Conservation (phyloP, 2,888 invertebrate species). For the Calameuta pallipes region DNA sequence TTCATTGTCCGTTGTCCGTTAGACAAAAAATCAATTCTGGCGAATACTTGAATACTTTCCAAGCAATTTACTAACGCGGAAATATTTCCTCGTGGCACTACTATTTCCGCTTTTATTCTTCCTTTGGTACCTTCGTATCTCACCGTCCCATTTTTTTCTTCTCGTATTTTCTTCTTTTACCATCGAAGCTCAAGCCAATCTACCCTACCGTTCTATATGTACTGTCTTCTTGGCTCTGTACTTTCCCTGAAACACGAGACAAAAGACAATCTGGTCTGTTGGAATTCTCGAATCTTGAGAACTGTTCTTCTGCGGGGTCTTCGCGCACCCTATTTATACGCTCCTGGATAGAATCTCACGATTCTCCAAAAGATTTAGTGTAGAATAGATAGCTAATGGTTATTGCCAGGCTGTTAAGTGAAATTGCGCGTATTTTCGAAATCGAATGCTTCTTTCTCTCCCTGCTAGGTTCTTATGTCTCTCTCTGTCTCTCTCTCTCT, state of each 20-base stretch:
- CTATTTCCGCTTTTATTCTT: constrained; percentile 13
- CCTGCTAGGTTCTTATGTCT: background rate
- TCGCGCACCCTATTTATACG: constrained; percentile 22
- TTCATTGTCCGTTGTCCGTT: too few species aligned
- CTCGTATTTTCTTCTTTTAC: too few species aligned
- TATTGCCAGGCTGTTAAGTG: constrained; percentile 23
- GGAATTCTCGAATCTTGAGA: too few species aligned
- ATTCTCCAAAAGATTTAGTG: constrained; percentile 18
- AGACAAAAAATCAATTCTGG: background rate
- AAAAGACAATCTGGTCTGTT: too few species aligned
- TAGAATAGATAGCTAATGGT: constrained; percentile 19
- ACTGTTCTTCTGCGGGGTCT: background rate
- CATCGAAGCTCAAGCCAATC: too few species aligned
- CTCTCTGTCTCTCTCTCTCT: background rate
- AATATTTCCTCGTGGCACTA: constrained; percentile 11
- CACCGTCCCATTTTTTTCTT: too few species aligned
- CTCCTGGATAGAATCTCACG: constrained; percentile 35
- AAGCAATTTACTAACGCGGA: constrained; percentile 36
- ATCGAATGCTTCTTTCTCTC: constrained; percentile 10
- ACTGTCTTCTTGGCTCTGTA: too few species aligned
- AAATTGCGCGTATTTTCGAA: constrained; percentile 26
- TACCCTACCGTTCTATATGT: too few species aligned
- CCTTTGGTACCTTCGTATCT: background rate
- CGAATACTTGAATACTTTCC: constrained; percentile 41
- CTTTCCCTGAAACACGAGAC: too few species aligned